Conservation (phyloP, 1,140 invertebrate genomes). For the Capitella teleta region DNA sequence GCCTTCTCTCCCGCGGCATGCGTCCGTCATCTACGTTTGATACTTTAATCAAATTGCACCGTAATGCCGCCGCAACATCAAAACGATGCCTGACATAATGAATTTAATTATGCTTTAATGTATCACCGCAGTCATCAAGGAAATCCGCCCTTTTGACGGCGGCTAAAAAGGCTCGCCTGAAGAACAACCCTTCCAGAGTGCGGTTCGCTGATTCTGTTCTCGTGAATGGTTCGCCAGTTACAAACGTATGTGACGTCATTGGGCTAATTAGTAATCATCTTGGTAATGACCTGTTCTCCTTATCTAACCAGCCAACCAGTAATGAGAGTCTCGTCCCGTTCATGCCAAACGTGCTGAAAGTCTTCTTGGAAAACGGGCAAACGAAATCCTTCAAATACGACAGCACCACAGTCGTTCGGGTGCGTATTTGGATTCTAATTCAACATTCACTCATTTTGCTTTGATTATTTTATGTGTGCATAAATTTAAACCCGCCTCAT, state of each 20-base stretch:
- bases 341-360: conserved; percentile 83
- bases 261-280: not conserved
- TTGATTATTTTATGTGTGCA: not conserved
- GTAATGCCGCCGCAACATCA: no score
- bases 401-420: conserved; percentile 67
- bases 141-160: conserved; percentile 76
- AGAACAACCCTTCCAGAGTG: conserved; percentile 69
- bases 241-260: conserved; percentile 27
- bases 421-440: conserved; percentile 15
- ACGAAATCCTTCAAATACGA: conserved; percentile 96
- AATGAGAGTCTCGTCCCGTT: conserved; percentile 71
- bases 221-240: conserved; percentile 59
- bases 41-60: no score
- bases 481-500: conserved; percentile 2
- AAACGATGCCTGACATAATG: no score
- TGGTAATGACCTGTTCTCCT: not conserved
- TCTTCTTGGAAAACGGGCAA: conserved; percentile 85
- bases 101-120: no score
- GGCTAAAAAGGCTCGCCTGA: conserved; percentile 69
- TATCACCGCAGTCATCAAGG: conserved; percentile 52
- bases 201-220: conserved; percentile 78
- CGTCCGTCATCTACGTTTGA: no score
- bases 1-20: no score
- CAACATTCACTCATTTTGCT: not conserved
- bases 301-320: conserved; percentile 50